phyloP scores from a whole-genome alignment of 2,113 vertebrate species.

The Erinaceus europaeus region DNA sequence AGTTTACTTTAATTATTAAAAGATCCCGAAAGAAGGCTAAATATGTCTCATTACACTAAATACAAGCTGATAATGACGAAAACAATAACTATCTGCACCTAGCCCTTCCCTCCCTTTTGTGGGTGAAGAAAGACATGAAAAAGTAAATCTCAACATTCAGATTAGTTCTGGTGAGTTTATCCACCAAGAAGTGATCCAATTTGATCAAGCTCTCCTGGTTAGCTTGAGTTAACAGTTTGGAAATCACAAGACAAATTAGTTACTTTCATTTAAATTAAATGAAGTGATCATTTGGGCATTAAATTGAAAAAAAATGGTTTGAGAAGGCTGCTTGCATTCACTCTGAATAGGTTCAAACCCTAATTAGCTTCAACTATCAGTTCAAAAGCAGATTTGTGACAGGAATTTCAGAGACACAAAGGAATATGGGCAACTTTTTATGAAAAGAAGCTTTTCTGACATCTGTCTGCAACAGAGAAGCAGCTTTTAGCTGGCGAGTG shows the following conservation, averaged over 20 bases:
- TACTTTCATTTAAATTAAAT: conserved; percentile 41
- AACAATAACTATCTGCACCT: not conserved
- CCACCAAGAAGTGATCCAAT: conserved; percentile 43
- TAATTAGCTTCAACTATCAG: conserved; percentile 55
- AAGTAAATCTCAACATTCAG: conserved; percentile 23
- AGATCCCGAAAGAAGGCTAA: not conserved
- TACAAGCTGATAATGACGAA: not conserved
- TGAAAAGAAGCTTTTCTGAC: not conserved
- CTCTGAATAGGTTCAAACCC: conserved; percentile 49
- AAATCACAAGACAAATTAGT: conserved; percentile 56
- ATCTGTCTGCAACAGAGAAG: not conserved
- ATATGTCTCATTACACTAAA: not conserved
- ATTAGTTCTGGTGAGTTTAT: conserved; percentile 55
- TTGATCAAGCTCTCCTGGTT: conserved; percentile 47
- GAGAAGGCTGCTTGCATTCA: conserved; percentile 25
- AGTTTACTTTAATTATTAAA: conserved; percentile 31
- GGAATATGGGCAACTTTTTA: not conserved
- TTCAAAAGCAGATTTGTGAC: conserved; percentile 34
- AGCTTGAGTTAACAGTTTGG: conserved; percentile 53
- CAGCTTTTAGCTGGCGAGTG: not conserved
- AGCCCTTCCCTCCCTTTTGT: not conserved
- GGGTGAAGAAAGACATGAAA: conserved; percentile 40
- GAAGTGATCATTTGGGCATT: conserved; percentile 54
- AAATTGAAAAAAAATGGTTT: not conserved
- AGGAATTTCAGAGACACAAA: not conserved